These are phyloP conservation scores for Formica exsecta DNA, from an alignment of 1,140 invertebrate genomes.

Conservation along the genomic window DNA sequence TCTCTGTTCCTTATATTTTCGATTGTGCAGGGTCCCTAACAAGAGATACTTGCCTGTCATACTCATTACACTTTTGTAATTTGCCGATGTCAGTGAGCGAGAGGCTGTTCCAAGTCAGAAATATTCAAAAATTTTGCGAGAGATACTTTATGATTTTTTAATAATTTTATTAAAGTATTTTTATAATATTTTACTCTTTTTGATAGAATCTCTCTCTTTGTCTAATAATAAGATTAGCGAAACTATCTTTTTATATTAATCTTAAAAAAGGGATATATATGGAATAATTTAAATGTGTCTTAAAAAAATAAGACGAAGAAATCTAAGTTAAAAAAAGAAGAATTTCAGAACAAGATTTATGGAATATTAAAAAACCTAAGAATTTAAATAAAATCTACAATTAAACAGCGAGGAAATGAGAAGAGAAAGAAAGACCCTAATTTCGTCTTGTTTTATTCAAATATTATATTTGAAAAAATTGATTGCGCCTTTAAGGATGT, in stretches of 20 bases:
- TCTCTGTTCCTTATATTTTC: too few relatives aligned
- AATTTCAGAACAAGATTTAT: not conserved
- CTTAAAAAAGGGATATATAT: not conserved
- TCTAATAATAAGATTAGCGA: not conserved
- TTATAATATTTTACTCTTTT: not conserved
- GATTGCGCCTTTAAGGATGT: not conserved
- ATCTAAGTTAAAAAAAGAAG: not conserved
- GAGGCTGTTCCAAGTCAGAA: not conserved
- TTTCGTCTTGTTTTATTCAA: not conserved
- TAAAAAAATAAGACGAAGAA: not conserved
- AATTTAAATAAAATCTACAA: not conserved
- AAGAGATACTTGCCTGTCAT: not conserved
- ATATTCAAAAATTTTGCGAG: not conserved
- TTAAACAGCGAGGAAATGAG: not conserved
- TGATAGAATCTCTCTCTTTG: not conserved
- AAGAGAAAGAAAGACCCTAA: not conserved
- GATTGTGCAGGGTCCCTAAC: not conserved
- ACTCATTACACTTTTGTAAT: not conserved
- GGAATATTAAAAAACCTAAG: not conserved
- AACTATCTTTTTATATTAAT: constrained; percentile 12
- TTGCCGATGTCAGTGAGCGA: not conserved
- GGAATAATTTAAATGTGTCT: not conserved
- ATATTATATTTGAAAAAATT: not conserved
- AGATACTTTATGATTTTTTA: not conserved
- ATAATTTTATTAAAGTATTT: not conserved